Evolutionary conservation across 2,888 invertebrate species (phyloP).

Genomic region (Leucoma salicis): DNA sequence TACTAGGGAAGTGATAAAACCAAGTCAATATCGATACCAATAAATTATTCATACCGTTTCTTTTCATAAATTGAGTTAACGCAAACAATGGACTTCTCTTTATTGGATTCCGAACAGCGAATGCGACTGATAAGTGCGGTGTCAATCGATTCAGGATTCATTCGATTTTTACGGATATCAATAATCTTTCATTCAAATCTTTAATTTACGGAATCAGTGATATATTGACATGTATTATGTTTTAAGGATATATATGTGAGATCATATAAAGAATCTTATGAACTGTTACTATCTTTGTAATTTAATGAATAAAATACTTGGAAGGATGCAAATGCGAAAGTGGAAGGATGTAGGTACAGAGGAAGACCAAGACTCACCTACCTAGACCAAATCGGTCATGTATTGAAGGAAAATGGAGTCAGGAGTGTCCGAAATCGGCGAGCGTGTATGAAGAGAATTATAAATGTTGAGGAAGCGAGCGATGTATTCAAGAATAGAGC

Average conservation of each 20-base stretch:
- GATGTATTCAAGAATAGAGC: too few relatives aligned
- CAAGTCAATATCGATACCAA: slow-evolving; percentile 21
- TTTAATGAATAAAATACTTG: too few relatives aligned
- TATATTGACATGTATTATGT: not conserved
- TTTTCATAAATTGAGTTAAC: slow-evolving; percentile 36
- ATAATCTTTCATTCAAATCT: slow-evolving; percentile 19
- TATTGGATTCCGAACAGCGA: slow-evolving; percentile 30
- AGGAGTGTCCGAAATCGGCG: too few relatives aligned
- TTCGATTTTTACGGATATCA: slow-evolving; percentile 18
- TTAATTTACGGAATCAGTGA: not conserved
- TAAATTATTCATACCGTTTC: slow-evolving; percentile 39
- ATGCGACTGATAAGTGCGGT: slow-evolving; percentile 22
- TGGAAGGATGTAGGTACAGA: too few relatives aligned
- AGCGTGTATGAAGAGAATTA: too few relatives aligned
- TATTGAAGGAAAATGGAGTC: too few relatives aligned
- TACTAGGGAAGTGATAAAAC: slow-evolving; percentile 4
- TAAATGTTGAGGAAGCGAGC: too few relatives aligned
- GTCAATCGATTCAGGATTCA: slow-evolving; percentile 22
- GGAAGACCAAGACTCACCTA: too few relatives aligned
- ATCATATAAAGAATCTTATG: too few relatives aligned
- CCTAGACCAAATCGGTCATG: too few relatives aligned
- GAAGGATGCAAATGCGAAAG: too few relatives aligned
- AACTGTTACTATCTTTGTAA: too few relatives aligned
- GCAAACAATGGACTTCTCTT: slow-evolving; percentile 31
- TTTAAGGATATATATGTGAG: not conserved